phyloP scores from a whole-genome alignment of 2,888 invertebrate species.

The Clanis bilineata region DNA sequence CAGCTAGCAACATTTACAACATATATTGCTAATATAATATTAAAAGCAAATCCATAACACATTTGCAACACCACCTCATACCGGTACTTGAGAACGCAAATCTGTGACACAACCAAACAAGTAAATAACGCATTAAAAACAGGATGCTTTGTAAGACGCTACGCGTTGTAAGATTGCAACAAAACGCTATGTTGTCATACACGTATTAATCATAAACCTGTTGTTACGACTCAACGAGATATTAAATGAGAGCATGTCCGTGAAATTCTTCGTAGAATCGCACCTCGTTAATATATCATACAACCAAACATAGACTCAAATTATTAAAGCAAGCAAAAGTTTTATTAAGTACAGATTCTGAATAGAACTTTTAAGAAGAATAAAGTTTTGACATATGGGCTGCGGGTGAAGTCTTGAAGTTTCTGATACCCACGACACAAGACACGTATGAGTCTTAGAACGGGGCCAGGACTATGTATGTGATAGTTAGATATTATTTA shows the following conservation, averaged over 20 bases:
- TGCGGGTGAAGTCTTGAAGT: too few relatives aligned
- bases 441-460: too few relatives aligned
- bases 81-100: not conserved
- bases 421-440: too few relatives aligned
- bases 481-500: too few relatives aligned
- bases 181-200: slow-evolving; percentile 33
- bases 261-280: slow-evolving; percentile 10
- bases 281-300: not conserved
- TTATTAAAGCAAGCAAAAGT: not conserved
- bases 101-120: not conserved
- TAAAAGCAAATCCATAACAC: not conserved
- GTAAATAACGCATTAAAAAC: slow-evolving; percentile 20
- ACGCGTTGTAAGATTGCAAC: slow-evolving; percentile 22
- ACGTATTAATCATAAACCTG: slow-evolving; percentile 19
- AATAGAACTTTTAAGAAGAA: not conserved
- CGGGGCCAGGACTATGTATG: too few relatives aligned
- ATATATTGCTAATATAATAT: too few relatives aligned
- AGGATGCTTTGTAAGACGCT: slow-evolving; percentile 28
- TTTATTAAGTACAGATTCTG: not conserved
- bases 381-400: too few relatives aligned
- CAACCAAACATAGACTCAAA: not conserved
- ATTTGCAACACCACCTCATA: not conserved
- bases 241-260: slow-evolving; percentile 14
- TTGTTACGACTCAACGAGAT: slow-evolving; percentile 5
- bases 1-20: too few relatives aligned